Conservation (phyloP, 2,797 vertebrate genomes). For the Coregonus sp. region DNA sequence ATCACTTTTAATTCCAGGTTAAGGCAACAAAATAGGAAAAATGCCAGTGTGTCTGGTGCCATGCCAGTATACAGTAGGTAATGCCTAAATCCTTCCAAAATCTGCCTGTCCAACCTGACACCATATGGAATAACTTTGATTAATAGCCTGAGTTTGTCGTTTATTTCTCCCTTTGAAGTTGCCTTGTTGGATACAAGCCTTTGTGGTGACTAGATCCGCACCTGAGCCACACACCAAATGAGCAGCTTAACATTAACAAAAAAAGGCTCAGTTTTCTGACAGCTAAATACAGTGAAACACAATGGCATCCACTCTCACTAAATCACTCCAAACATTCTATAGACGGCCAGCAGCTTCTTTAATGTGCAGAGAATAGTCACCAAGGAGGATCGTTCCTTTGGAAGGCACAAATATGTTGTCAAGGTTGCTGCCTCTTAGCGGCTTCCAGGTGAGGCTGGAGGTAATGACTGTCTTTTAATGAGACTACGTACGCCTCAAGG, state of each 20-base stretch:
- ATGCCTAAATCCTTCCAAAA: constrained; percentile 4
- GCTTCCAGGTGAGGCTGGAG: neutral
- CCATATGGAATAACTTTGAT: neutral
- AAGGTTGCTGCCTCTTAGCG: neutral
- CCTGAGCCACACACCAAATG: neutral
- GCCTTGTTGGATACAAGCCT: constrained; percentile 2
- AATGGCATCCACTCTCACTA: neutral
- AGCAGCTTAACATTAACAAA: constrained; percentile 1
- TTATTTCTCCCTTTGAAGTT: neutral
- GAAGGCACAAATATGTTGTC: neutral
- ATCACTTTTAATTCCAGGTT: no score
- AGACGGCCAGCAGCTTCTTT: neutral
- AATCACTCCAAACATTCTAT: neutral
- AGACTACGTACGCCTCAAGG: neutral
- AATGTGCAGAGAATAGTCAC: neutral
- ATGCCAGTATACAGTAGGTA: neutral
- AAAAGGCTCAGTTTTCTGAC: neutral
- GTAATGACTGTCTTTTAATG: neutral
- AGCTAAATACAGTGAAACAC: neutral
- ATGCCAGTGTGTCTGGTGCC: neutral
- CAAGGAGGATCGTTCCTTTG: neutral
- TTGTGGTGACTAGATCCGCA: neutral
- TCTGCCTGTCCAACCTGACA: neutral
- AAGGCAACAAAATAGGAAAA: no score
- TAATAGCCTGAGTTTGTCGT: neutral